A percentile compares a stretch with the other conserved stretches of the same genome.
phyloP scores from a whole-genome alignment of 1,140 invertebrate species.

The Latrodectus geometricus region DNA sequence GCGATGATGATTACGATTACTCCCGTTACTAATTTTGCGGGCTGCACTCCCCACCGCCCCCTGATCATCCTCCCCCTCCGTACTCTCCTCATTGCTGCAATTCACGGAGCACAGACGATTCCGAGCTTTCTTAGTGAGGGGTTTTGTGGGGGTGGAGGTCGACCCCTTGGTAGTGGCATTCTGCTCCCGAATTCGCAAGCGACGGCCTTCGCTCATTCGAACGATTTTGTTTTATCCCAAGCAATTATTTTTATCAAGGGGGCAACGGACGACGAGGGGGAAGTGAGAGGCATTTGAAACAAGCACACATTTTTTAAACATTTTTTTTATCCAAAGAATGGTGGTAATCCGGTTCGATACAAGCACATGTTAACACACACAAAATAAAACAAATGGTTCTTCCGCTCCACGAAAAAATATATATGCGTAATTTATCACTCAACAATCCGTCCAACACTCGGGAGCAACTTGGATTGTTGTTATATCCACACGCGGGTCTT shows the following conservation, averaged over 20 bases:
- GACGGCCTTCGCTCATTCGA: conserved; percentile 26
- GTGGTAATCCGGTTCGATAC: background rate
- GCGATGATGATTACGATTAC: conserved; percentile 2
- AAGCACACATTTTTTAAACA: conserved; percentile 4
- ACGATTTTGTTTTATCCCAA: conserved; percentile 10
- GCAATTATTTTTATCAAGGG: background rate
- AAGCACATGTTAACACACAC: conserved; percentile 10
- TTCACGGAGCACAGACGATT: conserved; percentile 3
- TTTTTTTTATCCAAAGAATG: background rate
- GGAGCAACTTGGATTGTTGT: background rate
- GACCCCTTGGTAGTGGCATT: conserved; percentile 6
- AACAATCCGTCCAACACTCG: background rate
- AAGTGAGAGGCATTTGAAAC: background rate
- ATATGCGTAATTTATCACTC: background rate
- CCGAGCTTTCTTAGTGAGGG: conserved; percentile 8
- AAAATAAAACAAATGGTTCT: background rate
- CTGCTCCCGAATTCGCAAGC: conserved; percentile 24
- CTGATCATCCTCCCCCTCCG: conserved; percentile 64
- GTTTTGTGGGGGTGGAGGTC: background rate
- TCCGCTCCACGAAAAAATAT: too few relatives aligned
- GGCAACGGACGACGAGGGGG: background rate
- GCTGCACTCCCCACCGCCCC: conserved; percentile 69
- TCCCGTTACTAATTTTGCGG: conserved; percentile 8
- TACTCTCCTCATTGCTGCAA: conserved; percentile 38
- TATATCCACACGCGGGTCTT: conserved; percentile 30